Conservation (phyloP, 2,113 vertebrate genomes). For the Apistogramma diplotaenia region DNA sequence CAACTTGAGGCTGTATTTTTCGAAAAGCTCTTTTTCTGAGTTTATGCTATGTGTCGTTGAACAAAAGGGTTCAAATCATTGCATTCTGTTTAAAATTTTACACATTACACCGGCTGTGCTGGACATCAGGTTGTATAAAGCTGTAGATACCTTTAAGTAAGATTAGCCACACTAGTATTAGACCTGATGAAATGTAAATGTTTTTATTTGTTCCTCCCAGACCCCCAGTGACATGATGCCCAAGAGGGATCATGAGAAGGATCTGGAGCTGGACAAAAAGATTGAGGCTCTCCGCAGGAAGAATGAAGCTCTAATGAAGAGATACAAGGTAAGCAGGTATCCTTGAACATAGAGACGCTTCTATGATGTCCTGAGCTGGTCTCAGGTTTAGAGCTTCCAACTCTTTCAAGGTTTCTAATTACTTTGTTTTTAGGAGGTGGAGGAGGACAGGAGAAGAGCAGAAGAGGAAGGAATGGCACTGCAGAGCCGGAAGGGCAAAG, state of each 20-base stretch:
- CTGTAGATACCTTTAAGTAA: neutral
- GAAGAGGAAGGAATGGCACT: constrained; percentile 89
- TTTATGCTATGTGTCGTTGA: neutral
- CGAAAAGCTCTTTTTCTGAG: neutral
- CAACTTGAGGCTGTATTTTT: neutral
- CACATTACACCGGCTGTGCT: neutral
- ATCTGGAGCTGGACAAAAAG: constrained; percentile 90
- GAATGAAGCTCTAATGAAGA: constrained; percentile 89
- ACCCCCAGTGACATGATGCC: constrained; percentile 74
- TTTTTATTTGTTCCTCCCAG: constrained; percentile 62
- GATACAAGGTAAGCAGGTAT: constrained; percentile 85
- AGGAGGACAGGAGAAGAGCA: constrained; percentile 91
- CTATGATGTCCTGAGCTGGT: neutral
- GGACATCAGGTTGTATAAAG: neutral
- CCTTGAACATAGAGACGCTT: neutral
- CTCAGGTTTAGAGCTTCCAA: neutral
- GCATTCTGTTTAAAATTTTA: neutral
- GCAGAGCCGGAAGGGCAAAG: constrained; percentile 79
- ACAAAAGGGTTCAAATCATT: neutral
- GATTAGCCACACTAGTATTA: too few species aligned
- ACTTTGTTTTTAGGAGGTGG: constrained; percentile 85
- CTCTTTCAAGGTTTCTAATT: constrained; percentile 4
- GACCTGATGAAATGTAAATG: neutral
- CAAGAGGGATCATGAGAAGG: constrained; percentile 86
- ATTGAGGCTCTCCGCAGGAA: constrained; percentile 92